Evolutionary conservation across 2,113 vertebrate genomes (phyloP).

Genomic region (Harpagus bidentatus): DNA sequence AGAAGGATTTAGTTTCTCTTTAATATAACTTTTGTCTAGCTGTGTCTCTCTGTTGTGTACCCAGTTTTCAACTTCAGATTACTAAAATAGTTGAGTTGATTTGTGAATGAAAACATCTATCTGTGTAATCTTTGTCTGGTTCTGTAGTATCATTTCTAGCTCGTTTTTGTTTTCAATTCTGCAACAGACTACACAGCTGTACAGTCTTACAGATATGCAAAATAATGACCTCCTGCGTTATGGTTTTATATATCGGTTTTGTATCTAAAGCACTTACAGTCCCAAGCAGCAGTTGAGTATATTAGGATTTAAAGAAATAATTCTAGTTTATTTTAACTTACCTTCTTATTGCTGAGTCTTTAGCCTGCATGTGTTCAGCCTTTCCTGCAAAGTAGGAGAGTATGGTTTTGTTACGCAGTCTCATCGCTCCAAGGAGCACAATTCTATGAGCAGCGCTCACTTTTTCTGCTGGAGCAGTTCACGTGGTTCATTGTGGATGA

Average conservation of each 20-base stretch:
- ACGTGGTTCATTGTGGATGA: not conserved
- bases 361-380: not conserved
- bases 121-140: not conserved
- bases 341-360: not conserved
- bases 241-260: fast-evolving
- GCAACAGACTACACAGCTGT: not conserved
- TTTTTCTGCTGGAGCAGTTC: not conserved
- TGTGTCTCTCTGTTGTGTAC: not conserved
- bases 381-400: not conserved
- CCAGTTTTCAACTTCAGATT: not conserved
- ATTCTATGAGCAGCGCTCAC: not conserved
- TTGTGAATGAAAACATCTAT: not conserved
- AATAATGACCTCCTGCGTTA: not conserved
- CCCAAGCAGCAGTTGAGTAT: not conserved
- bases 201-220: not conserved
- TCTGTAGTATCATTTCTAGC: not conserved
- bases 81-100: not conserved
- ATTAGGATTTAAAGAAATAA: not conserved
- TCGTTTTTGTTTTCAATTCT: not conserved
- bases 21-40: not conserved
- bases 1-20: not conserved
- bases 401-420: not conserved
- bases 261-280: not conserved
- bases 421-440: not conserved
- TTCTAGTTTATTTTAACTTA: not conserved